phyloP scores from a whole-genome alignment of 2,888 invertebrate genomes.

The Dynastes maya region DNA sequence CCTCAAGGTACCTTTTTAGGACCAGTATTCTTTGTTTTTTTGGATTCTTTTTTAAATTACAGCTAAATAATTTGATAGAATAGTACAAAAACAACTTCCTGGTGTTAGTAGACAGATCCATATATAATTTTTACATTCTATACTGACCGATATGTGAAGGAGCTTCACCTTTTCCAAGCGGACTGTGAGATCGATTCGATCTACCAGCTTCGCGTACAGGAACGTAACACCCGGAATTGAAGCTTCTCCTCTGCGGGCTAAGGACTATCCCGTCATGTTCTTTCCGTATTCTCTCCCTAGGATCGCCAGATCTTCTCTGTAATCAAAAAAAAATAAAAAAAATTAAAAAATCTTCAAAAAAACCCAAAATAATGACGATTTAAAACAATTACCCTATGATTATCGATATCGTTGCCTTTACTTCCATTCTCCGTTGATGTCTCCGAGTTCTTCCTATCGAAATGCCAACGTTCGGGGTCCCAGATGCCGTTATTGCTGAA shows the following conservation, averaged over 20 bases:
- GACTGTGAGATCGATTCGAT: slow-evolving; percentile 62
- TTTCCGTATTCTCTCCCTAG: slow-evolving; percentile 84
- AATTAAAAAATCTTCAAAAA: slow-evolving; percentile 7
- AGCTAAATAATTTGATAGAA: not conserved
- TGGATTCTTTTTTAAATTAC: no score
- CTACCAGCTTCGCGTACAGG: slow-evolving; percentile 70
- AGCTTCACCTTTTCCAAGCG: slow-evolving; percentile 55
- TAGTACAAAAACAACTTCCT: not conserved
- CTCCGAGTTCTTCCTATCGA: slow-evolving; percentile 75
- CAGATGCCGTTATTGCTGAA: slow-evolving; percentile 70
- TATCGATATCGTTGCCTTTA: slow-evolving; percentile 73
- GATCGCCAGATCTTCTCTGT: slow-evolving; percentile 77
- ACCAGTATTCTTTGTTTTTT: no score
- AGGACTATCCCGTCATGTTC: slow-evolving; percentile 89
- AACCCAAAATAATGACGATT: not conserved
- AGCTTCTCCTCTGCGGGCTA: slow-evolving; percentile 89
- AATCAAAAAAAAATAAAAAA: slow-evolving; percentile 29
- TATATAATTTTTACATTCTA: not conserved
- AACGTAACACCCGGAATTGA: slow-evolving; percentile 90
- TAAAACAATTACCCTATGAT: slow-evolving; percentile 71
- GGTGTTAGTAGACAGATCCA: not conserved
- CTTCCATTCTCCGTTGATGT: slow-evolving; percentile 77
- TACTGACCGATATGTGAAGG: slow-evolving; percentile 52
- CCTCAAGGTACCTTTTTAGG: no score
- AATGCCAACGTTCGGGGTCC: slow-evolving; percentile 74